phyloP scores from a whole-genome alignment of 30 jellyfish, hydroid and myxozoan species.

The Turritopsis rubra region DNA sequence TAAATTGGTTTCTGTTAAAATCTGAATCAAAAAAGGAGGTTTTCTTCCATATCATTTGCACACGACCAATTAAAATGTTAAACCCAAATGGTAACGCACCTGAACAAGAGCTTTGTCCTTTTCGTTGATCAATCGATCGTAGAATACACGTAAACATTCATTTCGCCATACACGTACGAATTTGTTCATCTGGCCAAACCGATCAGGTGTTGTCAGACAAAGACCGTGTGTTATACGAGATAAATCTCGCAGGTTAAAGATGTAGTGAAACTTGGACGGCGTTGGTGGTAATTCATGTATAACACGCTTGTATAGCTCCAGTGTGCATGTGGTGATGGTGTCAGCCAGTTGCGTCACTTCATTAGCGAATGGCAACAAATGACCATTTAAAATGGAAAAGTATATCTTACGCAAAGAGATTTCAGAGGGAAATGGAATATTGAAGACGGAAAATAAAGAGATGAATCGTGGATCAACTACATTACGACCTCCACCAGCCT shows the following conservation, averaged over 20 bases:
- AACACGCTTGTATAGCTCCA: constrained; percentile 62
- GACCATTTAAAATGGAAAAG: constrained; percentile 84
- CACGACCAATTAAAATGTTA: too few species aligned
- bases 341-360: constrained; percentile 57
- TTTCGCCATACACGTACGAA: constrained; percentile 96
- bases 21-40: too few species aligned
- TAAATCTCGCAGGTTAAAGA: constrained; percentile 90
- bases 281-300: constrained; percentile 97
- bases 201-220: constrained; percentile 93
- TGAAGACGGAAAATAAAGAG: constrained; percentile 84
- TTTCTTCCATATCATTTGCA: too few species aligned
- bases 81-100: too few species aligned
- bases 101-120: constrained; percentile 82
- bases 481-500: constrained; percentile 99
- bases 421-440: constrained; percentile 90
- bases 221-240: constrained; percentile 93
- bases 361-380: constrained; percentile 69
- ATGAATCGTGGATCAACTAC: constrained; percentile 93
- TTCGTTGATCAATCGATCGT: constrained; percentile 76
- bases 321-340: constrained; percentile 68
- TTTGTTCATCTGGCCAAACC: constrained; percentile 52
- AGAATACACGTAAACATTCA: constrained; percentile 87
- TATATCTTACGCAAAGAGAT: constrained; percentile 80
- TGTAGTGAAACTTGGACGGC: constrained; percentile 98
- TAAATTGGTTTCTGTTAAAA: too few species aligned